phyloP scores from a whole-genome alignment of 2,888 invertebrate genomes.

The Pterobdella sp. region DNA sequence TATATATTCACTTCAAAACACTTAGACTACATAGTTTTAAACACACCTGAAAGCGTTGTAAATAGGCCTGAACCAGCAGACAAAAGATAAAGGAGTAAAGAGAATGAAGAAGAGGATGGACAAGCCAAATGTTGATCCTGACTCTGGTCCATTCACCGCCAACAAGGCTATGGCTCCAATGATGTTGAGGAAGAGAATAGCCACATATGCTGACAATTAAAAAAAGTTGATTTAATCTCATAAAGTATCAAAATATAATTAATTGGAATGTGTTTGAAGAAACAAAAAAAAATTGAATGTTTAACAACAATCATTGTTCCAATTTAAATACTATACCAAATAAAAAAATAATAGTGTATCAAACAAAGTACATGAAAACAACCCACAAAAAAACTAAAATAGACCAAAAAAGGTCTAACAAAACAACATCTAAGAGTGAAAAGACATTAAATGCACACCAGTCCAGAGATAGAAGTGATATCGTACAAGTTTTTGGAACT shows the following conservation, averaged over 20 bases:
- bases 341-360: not conserved
- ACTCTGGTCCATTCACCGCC: constrained; percentile 38
- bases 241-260: not conserved
- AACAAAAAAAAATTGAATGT: not conserved
- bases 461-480: constrained; percentile 93
- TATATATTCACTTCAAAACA: not conserved
- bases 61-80: constrained; percentile 97
- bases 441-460: constrained; percentile 57
- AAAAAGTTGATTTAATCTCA: not conserved
- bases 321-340: not conserved
- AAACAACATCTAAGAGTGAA: not conserved
- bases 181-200: constrained; percentile 62
- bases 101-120: constrained; percentile 78
- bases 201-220: constrained; percentile 67
- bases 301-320: not conserved
- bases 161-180: constrained; percentile 70
- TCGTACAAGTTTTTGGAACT: constrained; percentile 91
- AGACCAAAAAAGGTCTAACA: not conserved
- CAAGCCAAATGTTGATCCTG: constrained; percentile 70
- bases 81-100: constrained; percentile 90
- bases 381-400: not conserved
- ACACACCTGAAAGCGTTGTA: constrained; percentile 86
- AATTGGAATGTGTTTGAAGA: not conserved
- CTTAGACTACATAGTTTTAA: not conserved
- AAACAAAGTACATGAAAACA: not conserved